A percentile compares a stretch with the other conserved stretches of the same genome.
These are phyloP conservation scores for Equus quagga DNA, from an alignment of 2,113 vertebrate species.

Conservation along the genomic window DNA sequence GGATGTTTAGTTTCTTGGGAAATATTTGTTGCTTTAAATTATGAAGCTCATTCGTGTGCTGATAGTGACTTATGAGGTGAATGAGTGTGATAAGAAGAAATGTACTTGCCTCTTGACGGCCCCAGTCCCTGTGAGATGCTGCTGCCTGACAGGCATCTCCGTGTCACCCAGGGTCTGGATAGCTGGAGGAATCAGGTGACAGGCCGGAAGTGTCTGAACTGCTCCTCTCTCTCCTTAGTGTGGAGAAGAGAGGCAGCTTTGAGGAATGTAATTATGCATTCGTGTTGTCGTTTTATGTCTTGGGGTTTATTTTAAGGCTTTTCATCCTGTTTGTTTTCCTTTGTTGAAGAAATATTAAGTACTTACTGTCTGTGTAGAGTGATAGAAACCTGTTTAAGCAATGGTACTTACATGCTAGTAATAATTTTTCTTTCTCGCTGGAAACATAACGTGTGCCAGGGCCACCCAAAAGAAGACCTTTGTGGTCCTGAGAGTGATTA, in stretches of 20 bases:
- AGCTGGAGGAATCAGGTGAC: neutral
- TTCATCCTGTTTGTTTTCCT: neutral
- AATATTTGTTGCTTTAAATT: neutral
- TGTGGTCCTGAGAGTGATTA: neutral
- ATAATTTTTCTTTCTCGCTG: neutral
- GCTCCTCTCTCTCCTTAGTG: neutral
- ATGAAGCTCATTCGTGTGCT: neutral
- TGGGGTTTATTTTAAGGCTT: neutral
- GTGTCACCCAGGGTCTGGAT: neutral
- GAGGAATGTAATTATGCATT: neutral
- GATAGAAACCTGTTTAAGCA: neutral
- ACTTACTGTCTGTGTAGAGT: neutral
- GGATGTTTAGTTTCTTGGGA: neutral
- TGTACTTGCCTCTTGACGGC: neutral
- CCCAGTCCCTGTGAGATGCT: neutral
- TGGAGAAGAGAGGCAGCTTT: neutral
- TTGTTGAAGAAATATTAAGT: neutral
- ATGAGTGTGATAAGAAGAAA: neutral
- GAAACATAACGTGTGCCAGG: neutral
- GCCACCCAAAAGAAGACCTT: neutral
- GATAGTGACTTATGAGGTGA: neutral
- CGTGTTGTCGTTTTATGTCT: neutral
- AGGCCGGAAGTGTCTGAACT: neutral
- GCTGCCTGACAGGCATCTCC: neutral
- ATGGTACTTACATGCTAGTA: neutral